Conservation (phyloP, 2,797 vertebrate genomes). For the Bradypodion pumilum region DNA sequence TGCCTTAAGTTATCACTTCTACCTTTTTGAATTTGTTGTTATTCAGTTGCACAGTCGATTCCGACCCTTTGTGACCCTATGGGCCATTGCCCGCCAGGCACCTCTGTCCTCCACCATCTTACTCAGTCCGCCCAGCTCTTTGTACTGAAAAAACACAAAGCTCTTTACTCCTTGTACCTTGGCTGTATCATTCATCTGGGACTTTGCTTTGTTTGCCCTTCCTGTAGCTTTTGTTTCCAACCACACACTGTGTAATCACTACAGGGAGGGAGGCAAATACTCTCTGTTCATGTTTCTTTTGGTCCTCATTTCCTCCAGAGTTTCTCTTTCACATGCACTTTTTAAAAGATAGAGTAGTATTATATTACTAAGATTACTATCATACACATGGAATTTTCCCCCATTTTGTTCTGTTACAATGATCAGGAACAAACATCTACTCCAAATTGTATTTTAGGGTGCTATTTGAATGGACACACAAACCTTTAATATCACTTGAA, state of each 20-base stretch:
- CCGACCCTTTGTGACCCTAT: no score
- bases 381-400: neutral
- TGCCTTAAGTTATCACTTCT: neutral
- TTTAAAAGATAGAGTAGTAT: no score
- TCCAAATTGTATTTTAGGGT: accelerated
- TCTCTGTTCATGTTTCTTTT: neutral
- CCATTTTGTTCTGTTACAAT: neutral
- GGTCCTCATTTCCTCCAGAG: neutral
- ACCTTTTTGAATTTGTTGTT: neutral
- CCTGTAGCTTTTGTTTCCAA: neutral
- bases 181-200: neutral
- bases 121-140: no score
- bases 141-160: neutral
- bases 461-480: neutral
- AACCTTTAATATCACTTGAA: neutral
- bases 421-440: slow-evolving; percentile 4
- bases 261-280: no score
- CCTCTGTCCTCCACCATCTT: no score
- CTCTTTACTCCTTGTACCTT: neutral
- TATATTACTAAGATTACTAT: neutral
- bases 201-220: neutral
- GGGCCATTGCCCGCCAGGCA: no score
- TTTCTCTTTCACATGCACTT: neutral
- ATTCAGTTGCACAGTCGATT: no score
- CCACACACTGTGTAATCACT: neutral